Base-by-base conservation (phyloP, 1,140 invertebrate genomes). In the Pogonognathellus flavescens region DNA sequence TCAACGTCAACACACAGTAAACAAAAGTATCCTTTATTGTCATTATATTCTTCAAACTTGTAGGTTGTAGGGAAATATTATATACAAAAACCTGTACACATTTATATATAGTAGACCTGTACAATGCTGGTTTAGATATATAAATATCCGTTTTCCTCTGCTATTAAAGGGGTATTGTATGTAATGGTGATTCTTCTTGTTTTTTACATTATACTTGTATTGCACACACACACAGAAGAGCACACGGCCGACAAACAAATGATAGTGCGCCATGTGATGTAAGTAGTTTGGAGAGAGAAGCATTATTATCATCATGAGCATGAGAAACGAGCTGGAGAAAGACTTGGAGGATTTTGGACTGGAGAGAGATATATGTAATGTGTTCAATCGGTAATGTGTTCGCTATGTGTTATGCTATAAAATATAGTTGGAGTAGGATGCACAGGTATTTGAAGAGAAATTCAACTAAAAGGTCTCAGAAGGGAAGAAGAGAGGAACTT, bases 241-340 rank as follows among this genome's bases (percentile, higher is more conserved):
- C 18, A 11, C 62, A 66, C 62, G 41, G 70, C 70, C 70, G 70
- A 76, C 70, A 76, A 76, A 76, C 70, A 76, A 76, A 76, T 76
- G 70, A 76, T 31, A 76, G 16, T 76, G 70, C 49, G 31, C n/a
- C 31, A 76, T 76, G 70, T 76, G 41, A 76, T 76, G 70, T 76
- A 76, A 76, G 70, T 76, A 76, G 2, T 31, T 49, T 14, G 53
- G 11, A 57, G 53, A 57, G 53, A 57, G 53, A 14, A 57, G 31
- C 31, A 41, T 41, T 41, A 41, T 41, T 6, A 41, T 41, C 6
- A 41, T 41, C 2, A 41, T 41, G 31, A 41, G 31, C 31, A 41
- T 41, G 31, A 41, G 31, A 41, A 41, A 41, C 31, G 31, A 41
- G 31, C n/a, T n/a, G n/a, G 31, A 41, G 31, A 41, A 41, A 41